Evolutionary conservation across 2,113 vertebrate species (phyloP).

Genomic region (Scopus umbretta): DNA sequence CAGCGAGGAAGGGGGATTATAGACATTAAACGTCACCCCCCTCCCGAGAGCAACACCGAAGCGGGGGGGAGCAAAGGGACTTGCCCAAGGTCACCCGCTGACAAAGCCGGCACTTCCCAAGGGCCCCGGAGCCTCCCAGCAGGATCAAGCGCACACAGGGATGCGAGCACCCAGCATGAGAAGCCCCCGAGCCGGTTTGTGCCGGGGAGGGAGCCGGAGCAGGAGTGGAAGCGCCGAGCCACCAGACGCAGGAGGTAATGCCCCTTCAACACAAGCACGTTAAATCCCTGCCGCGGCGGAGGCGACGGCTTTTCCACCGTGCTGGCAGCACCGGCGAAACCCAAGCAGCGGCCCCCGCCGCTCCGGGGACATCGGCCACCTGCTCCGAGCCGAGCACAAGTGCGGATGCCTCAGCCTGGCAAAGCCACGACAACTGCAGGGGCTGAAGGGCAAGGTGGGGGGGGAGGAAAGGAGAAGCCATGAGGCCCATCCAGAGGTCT

Average conservation of each 20-base stretch:
- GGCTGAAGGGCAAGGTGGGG: neutral
- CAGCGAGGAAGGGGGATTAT: neutral
- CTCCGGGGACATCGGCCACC: neutral
- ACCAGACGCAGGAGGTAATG: neutral
- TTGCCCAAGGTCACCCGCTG: conserved; percentile 20
- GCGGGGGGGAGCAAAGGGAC: neutral
- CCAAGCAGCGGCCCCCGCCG: neutral
- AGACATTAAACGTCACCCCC: neutral
- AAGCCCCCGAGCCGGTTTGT: neutral
- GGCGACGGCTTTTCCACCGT: neutral
- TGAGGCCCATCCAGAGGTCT: neutral
- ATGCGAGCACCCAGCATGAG: neutral
- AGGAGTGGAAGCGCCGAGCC: neutral
- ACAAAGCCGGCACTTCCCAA: neutral
- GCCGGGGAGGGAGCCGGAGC: fast-evolving
- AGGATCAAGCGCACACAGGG: fast-evolving
- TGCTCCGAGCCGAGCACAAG: neutral
- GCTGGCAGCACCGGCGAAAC: neutral
- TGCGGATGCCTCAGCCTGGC: conserved; percentile 8
- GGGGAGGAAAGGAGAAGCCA: neutral
- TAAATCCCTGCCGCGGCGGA: neutral
- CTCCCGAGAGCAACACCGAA: neutral
- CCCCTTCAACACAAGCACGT: fast-evolving
- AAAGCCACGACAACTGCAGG: neutral
- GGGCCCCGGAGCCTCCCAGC: neutral